These are phyloP conservation scores for Orius laevigatus DNA, from an alignment of 1,140 invertebrate species.

Conservation along the genomic window DNA sequence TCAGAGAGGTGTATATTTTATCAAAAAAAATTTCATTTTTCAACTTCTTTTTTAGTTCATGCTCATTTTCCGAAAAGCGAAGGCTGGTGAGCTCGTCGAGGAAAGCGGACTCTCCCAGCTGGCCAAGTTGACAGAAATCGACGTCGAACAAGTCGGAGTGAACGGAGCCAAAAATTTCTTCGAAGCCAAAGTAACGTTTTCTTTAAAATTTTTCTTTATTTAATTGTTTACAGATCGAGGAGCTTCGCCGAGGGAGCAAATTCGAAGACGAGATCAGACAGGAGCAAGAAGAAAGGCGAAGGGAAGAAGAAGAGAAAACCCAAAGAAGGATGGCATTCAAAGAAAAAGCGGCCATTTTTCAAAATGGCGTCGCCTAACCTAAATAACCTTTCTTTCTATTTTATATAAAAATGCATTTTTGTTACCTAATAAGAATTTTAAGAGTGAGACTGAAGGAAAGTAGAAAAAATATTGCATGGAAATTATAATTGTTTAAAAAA, in stretches of 20 bases:
- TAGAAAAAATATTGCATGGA: too few relatives aligned
- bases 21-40: background rate
- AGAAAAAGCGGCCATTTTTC: conserved; percentile 65
- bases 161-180: conserved; percentile 81
- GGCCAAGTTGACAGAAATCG: conserved; percentile 68
- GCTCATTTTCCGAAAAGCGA: conserved; percentile 73
- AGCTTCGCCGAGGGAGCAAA: conserved; percentile 58
- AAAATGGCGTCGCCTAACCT: conserved; percentile 14
- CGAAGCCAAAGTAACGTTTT: conserved; percentile 58
- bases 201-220: background rate
- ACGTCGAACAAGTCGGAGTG: conserved; percentile 77
- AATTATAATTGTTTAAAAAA: too few relatives aligned
- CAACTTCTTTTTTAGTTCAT: conserved; percentile 42
- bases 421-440: too few relatives aligned
- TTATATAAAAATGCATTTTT: too few relatives aligned
- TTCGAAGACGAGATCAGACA: conserved; percentile 74
- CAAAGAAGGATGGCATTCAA: conserved; percentile 57
- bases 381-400: too few relatives aligned
- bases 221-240: conserved; percentile 47
- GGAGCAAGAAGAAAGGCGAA: conserved; percentile 69
- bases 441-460: too few relatives aligned
- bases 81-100: conserved; percentile 61
- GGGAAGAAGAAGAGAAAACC: conserved; percentile 61
- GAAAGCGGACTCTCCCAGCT: conserved; percentile 69
- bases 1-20: conserved; percentile 44